A percentile compares a stretch with the other conserved stretches of the same genome.
phyloP scores from a whole-genome alignment of 2,113 vertebrate species.

The Tautogolabrus adspersus region DNA sequence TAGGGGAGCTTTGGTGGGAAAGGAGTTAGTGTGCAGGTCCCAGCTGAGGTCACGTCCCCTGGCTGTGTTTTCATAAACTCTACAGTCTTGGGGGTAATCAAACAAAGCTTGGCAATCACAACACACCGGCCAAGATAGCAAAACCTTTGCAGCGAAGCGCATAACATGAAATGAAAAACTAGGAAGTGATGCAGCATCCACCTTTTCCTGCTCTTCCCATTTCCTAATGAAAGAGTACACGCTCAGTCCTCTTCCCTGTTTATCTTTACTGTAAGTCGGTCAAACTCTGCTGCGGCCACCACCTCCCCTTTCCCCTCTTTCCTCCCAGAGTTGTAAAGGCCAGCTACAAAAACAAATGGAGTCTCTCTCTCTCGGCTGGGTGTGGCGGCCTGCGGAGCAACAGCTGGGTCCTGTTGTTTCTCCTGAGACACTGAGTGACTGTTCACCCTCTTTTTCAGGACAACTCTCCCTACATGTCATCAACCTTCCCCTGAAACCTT shows the following conservation, averaged over 20 bases:
- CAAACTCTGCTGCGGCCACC: constrained; percentile 8
- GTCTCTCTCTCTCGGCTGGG: constrained; percentile 72
- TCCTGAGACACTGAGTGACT: constrained; percentile 60
- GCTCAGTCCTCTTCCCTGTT: constrained; percentile 14
- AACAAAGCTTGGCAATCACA: constrained; percentile 40
- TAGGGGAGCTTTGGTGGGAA: constrained; percentile 69
- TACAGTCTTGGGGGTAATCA: constrained; percentile 62
- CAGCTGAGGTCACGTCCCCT: constrained; percentile 76
- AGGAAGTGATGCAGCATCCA: constrained; percentile 30
- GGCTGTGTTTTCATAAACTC: constrained; percentile 76
- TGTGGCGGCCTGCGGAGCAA: constrained; percentile 77
- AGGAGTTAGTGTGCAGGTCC: constrained; percentile 59
- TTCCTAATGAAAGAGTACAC: not conserved
- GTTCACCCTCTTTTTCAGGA: constrained; percentile 46
- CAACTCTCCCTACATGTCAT: constrained; percentile 17
- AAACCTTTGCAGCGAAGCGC: constrained; percentile 25
- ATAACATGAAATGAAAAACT: constrained; percentile 15
- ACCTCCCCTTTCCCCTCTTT: constrained; percentile 29
- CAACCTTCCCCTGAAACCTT: constrained; percentile 26
- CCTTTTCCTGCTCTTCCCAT: constrained; percentile 9
- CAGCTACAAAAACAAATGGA: constrained; percentile 79
- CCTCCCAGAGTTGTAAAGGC: constrained; percentile 62
- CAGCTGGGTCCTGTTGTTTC: constrained; percentile 83
- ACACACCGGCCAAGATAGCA: constrained; percentile 38
- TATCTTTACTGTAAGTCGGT: constrained; percentile 25